Evolutionary conservation across 2,113 vertebrate species (phyloP).

Genomic region (Cyrtonyx montezumae): DNA sequence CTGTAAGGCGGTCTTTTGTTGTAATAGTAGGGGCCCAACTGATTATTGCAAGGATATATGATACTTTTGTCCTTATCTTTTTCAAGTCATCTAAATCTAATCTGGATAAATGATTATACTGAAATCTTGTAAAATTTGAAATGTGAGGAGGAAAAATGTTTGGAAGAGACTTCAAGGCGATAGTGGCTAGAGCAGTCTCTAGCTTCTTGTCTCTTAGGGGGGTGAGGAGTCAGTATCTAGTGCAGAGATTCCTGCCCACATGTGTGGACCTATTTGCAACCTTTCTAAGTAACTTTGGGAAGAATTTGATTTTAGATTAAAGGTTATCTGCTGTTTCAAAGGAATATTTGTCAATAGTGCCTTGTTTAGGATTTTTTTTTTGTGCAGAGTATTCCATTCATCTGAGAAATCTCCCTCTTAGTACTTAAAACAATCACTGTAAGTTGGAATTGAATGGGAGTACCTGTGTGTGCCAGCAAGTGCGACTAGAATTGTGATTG

Average conservation of each 20-base stretch:
- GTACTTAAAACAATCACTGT: not conserved
- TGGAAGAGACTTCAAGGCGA: not conserved
- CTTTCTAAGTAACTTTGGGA: not conserved
- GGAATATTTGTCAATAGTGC: not conserved
- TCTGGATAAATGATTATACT: not conserved
- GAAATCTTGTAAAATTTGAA: not conserved
- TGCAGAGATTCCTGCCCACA: not conserved
- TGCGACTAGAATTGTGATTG: not conserved
- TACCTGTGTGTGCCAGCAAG: not conserved
- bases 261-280: not conserved
- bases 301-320: not conserved
- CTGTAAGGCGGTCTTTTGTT: not conserved
- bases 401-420: not conserved
- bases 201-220: not conserved
- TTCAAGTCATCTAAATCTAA: not conserved
- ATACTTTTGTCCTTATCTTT: not conserved
- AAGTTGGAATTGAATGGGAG: not conserved
- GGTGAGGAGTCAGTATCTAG: not conserved
- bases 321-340: not conserved
- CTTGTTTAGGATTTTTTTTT: not conserved
- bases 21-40: not conserved
- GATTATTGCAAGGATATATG: not conserved
- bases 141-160: not conserved
- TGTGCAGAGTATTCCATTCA: accelerated
- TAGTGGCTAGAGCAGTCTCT: not conserved